A percentile compares a stretch with the other conserved stretches of the same genome.
Conservation (phyloP, 2,797 vertebrate species). For the Paratrypauchen microcephalus region DNA sequence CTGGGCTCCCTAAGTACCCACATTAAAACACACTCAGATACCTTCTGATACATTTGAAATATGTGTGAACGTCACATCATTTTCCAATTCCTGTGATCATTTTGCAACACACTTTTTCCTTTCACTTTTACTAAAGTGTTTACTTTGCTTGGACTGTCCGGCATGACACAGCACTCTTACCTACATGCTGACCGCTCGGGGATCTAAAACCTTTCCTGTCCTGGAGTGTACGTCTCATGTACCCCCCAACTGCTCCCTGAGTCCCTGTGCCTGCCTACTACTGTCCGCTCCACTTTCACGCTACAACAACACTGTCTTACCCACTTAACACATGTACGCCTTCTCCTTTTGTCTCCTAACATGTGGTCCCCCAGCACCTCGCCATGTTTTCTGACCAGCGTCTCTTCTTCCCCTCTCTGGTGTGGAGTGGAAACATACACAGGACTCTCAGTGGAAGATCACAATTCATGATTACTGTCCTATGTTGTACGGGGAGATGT, state of each 20-base stretch:
- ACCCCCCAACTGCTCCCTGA: slow-evolving; percentile 11
- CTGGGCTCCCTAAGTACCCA: background rate
- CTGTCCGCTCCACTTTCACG: slow-evolving; percentile 38
- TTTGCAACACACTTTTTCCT: too few species aligned
- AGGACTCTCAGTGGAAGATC: background rate
- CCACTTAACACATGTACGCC: slow-evolving; percentile 25
- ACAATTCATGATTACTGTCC: background rate
- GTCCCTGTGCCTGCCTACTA: slow-evolving; percentile 30
- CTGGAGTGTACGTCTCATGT: slow-evolving; percentile 44
- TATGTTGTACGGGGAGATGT: background rate
- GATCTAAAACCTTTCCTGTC: slow-evolving; percentile 42
- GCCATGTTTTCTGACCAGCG: slow-evolving; percentile 18
- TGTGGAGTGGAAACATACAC: background rate
- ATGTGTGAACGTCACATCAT: too few species aligned
- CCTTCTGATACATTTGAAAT: background rate
- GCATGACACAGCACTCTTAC: slow-evolving; percentile 50
- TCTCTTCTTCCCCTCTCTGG: background rate
- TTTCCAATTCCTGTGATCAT: too few species aligned
- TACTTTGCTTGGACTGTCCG: slow-evolving; percentile 6
- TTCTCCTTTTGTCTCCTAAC: slow-evolving; percentile 14
- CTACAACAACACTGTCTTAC: slow-evolving; percentile 16
- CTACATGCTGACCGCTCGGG: slow-evolving; percentile 45
- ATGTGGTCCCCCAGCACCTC: slow-evolving; percentile 16
- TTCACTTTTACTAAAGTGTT: background rate
- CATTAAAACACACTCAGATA: background rate